These are phyloP conservation scores for Podarcis cretensis DNA, from an alignment of 2,113 vertebrate genomes.

Conservation along the genomic window DNA sequence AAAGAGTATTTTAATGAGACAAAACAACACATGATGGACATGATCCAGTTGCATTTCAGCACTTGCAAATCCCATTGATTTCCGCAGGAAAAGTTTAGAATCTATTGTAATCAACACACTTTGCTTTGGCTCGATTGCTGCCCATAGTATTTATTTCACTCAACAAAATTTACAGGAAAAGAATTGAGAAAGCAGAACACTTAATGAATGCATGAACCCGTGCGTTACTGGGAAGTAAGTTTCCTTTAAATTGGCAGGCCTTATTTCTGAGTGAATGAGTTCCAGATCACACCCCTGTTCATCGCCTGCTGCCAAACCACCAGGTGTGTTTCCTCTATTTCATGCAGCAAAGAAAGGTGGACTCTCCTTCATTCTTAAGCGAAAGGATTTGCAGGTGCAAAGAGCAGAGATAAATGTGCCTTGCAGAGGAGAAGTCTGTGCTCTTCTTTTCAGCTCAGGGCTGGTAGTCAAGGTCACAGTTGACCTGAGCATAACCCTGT, in stretches of 20 bases:
- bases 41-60: neutral
- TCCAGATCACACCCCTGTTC: too few relatives aligned
- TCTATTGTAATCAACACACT: neutral
- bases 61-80: neutral
- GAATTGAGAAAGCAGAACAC: neutral
- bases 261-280: neutral
- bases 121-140: neutral
- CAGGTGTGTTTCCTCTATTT: neutral
- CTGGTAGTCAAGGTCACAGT: conserved; percentile 52
- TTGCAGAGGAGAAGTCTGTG: rapidly evolving
- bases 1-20: neutral
- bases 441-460: neutral
- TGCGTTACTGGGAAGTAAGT: neutral
- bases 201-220: too few relatives aligned
- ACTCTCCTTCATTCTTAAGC: neutral
- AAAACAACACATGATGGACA: neutral
- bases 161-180: neutral
- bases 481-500: conserved; percentile 61
- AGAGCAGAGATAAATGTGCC: neutral
- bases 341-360: neutral
- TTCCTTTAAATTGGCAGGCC: neutral
- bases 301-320: neutral
- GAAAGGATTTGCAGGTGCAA: neutral
- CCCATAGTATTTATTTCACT: neutral
- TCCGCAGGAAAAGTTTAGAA: neutral